Percentiles rank a stretch among this genome's conserved stretches.
Conservation (phyloP, 2,888 invertebrate species). For the Caenorhabditis sulstoni region DNA sequence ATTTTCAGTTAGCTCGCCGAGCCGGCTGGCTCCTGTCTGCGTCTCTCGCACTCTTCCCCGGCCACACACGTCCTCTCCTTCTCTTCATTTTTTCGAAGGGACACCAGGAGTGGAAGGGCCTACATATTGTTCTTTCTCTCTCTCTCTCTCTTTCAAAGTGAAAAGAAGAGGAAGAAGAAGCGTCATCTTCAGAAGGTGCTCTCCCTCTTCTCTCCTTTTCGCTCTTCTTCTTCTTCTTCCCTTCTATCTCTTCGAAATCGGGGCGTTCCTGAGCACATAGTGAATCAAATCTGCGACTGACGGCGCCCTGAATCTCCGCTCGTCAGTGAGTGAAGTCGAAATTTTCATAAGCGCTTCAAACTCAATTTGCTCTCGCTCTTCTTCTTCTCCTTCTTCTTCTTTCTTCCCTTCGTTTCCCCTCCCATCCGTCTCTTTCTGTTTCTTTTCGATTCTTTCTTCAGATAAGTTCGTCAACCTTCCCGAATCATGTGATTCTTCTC, state of each 20-base stretch:
- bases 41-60: conserved; percentile 25
- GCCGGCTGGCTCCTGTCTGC: conserved; percentile 12
- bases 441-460: conserved; percentile 25
- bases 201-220: not conserved
- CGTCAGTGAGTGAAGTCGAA: conserved; percentile 14
- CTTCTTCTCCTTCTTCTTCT: not conserved
- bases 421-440: not conserved
- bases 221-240: not conserved
- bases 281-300: conserved; percentile 28
- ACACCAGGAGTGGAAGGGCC: not conserved
- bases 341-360: conserved; percentile 50
- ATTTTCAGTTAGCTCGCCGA: conserved; percentile 24
- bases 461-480: conserved; percentile 27
- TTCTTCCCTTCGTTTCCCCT: conserved; percentile 3
- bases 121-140: conserved; percentile 38
- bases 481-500: conserved; percentile 37
- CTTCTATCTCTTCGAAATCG: not conserved
- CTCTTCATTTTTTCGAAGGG: conserved; percentile 19
- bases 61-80: not conserved
- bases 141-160: no score
- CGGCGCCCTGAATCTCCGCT: conserved; percentile 3
- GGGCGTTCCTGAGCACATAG: not conserved
- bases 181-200: conserved; percentile 11
- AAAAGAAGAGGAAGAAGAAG: not conserved
- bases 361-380: conserved; percentile 35